Evolutionary conservation across 2,113 vertebrate species (phyloP).

Genomic region (Ginglymostoma cirratum): DNA sequence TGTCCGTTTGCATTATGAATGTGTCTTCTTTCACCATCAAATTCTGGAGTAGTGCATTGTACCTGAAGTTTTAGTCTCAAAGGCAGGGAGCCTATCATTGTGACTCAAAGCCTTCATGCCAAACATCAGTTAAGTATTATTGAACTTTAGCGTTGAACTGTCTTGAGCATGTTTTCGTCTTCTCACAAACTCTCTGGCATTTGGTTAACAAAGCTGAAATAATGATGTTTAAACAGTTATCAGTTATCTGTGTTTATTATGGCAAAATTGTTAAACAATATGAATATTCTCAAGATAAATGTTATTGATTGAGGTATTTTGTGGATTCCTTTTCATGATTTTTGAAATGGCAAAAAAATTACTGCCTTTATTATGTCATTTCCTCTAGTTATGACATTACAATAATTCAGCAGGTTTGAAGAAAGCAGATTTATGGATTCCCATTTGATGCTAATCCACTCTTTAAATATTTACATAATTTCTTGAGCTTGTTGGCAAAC

Average conservation of each 20-base stretch:
- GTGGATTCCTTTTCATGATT: background rate
- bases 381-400: background rate
- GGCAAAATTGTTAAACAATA: background rate
- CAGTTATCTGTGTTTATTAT: background rate
- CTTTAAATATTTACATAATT: slow-evolving; percentile 21
- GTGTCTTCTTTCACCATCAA: too few species aligned
- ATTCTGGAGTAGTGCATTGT: too few species aligned
- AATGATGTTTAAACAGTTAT: background rate
- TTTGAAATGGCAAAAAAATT: background rate
- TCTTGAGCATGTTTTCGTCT: background rate
- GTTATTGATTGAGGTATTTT: background rate
- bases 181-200: background rate
- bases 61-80: too few species aligned
- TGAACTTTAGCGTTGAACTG: background rate
- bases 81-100: too few species aligned
- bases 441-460: slow-evolving; percentile 14
- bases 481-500: background rate
- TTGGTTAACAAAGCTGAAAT: background rate
- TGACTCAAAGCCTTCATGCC: too few species aligned
- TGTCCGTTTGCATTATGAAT: too few species aligned
- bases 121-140: background rate
- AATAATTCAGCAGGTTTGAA: background rate
- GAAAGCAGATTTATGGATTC: background rate
- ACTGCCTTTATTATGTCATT: background rate
- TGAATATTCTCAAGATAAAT: background rate